These are phyloP conservation scores for Phataginus tricuspis DNA, from an alignment of 2,797 vertebrate species.

Conservation along the genomic window DNA sequence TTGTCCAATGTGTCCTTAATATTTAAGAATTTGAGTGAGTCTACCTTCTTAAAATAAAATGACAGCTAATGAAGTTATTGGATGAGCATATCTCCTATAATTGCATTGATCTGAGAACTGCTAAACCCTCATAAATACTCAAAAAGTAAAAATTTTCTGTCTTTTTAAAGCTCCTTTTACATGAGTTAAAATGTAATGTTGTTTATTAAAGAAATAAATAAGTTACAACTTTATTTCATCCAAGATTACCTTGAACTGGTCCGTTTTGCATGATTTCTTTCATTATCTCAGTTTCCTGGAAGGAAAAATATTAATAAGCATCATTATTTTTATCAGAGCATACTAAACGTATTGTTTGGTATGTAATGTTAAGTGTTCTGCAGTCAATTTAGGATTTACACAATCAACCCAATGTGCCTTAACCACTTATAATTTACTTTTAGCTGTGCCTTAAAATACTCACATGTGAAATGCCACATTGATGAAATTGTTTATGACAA, in stretches of 20 bases:
- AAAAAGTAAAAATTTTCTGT: background rate
- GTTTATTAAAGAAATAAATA: conserved; percentile 13
- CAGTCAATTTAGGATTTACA: background rate
- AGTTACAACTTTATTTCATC: background rate
- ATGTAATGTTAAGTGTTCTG: background rate
- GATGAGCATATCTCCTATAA: background rate
- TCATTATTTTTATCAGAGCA: background rate
- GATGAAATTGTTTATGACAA: background rate
- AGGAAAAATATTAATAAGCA: background rate
- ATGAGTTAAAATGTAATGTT: background rate
- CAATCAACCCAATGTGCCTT: background rate
- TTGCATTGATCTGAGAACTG: background rate
- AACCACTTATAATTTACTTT: background rate
- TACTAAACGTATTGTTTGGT: background rate
- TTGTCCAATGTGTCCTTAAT: background rate
- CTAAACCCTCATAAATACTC: background rate
- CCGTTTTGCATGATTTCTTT: conserved; percentile 88
- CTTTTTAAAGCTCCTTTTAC: background rate
- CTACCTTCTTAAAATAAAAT: conserved; percentile 51
- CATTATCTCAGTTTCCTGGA: conserved; percentile 88
- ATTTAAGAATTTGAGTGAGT: background rate
- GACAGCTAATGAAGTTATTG: background rate
- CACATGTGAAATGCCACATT: background rate
- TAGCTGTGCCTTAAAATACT: background rate
- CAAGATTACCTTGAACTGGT: conserved; percentile 88